Evolutionary conservation across 2,888 invertebrate genomes (phyloP).

Genomic region (Melanophora roralis): DNA sequence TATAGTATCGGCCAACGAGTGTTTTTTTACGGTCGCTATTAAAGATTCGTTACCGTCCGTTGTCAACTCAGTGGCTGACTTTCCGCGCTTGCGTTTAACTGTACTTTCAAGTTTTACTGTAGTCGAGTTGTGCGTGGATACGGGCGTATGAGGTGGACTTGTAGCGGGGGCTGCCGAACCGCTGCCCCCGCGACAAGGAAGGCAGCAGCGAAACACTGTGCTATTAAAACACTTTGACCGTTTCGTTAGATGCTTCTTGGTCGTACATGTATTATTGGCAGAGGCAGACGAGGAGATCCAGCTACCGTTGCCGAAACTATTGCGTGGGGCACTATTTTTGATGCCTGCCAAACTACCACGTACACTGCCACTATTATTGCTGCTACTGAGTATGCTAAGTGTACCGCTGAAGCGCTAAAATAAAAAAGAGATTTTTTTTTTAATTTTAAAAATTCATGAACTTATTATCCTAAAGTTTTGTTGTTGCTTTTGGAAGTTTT

Average conservation of each 20-base stretch:
- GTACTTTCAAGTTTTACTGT: constrained; percentile 62
- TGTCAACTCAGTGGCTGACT: constrained; percentile 51
- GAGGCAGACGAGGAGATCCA: constrained; percentile 61
- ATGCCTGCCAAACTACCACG: constrained; percentile 61
- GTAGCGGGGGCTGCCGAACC: constrained; percentile 82
- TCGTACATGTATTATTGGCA: constrained; percentile 53
- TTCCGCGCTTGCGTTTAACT: constrained; percentile 55
- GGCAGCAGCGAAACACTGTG: constrained; percentile 89
- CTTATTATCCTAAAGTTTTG: not conserved
- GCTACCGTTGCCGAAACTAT: constrained; percentile 64
- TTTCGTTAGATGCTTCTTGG: constrained; percentile 73
- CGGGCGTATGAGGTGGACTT: constrained; percentile 78
- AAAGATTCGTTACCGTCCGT: constrained; percentile 59
- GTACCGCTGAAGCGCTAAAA: constrained; percentile 69
- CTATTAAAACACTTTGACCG: constrained; percentile 79
- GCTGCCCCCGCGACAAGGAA: constrained; percentile 90
- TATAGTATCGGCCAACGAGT: constrained; percentile 72
- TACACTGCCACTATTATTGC: constrained; percentile 67
- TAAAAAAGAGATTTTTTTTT: not conserved
- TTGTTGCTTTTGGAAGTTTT: not conserved
- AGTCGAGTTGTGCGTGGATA: constrained; percentile 67
- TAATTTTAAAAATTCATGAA: not conserved
- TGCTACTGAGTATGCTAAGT: constrained; percentile 61
- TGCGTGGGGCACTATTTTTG: constrained; percentile 53
- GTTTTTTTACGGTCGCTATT: constrained; percentile 67